Evolutionary conservation across 2,888 invertebrate genomes (phyloP).

Genomic region (Drosophila meridiana): DNA sequence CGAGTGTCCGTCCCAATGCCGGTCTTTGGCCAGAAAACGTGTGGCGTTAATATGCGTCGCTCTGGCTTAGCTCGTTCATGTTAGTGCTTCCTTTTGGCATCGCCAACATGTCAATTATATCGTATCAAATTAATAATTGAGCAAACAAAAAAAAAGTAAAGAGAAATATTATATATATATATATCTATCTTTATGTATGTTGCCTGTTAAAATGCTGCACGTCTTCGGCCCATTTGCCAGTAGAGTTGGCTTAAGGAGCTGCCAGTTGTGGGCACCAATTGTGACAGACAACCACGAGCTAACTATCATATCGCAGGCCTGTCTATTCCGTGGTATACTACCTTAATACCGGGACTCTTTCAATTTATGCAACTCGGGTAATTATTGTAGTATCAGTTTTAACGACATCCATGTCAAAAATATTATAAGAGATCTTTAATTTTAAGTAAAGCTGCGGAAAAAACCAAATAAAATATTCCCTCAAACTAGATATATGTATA

Average conservation of each 20-base stretch:
- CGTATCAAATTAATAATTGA: constrained; percentile 82
- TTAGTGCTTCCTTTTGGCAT: constrained; percentile 74
- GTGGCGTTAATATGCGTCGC: constrained; percentile 77
- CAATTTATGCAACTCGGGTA: background rate
- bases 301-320: constrained; percentile 51
- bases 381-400: background rate
- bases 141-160: constrained; percentile 4
- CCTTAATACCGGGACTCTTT: background rate
- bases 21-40: constrained; percentile 46
- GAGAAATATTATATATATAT: constrained; percentile 8
- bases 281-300: constrained; percentile 69
- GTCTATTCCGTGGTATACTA: background rate
- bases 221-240: constrained; percentile 67
- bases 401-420: background rate
- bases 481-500: background rate
- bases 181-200: background rate
- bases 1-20: constrained; percentile 34
- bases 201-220: constrained; percentile 39
- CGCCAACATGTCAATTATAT: constrained; percentile 83
- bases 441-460: background rate
- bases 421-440: background rate
- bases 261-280: constrained; percentile 60
- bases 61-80: constrained; percentile 68
- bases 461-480: background rate
- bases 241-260: constrained; percentile 67